Evolutionary conservation across 2,797 vertebrate genomes (phyloP).

Genomic region (Acipenser transmontanus): DNA sequence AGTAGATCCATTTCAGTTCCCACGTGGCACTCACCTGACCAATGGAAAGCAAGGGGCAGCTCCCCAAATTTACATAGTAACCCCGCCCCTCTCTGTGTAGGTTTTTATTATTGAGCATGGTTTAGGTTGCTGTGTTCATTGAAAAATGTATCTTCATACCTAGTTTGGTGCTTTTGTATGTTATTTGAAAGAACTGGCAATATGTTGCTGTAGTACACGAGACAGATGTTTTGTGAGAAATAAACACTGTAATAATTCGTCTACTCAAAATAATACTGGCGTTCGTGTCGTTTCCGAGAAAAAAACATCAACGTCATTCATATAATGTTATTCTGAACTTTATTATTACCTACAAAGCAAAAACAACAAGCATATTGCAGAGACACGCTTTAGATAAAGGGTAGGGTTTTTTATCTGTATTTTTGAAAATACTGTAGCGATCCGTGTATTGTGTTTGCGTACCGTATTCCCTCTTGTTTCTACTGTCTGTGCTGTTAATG

Average conservation of each 20-base stretch:
- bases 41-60: conserved; percentile 42
- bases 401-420: too few relatives aligned
- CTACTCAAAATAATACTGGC: neutral
- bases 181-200: too few relatives aligned
- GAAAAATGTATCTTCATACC: neutral
- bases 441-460: too few relatives aligned
- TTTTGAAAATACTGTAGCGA: too few relatives aligned
- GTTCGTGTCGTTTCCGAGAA: neutral
- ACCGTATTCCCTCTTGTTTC: too few relatives aligned
- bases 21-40: conserved; percentile 54
- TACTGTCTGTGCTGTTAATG: too few relatives aligned
- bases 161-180: too few relatives aligned
- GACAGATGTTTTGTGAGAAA: too few relatives aligned
- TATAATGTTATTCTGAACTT: neutral
- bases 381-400: too few relatives aligned
- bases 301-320: neutral
- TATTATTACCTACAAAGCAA: neutral
- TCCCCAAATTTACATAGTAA: conserved; percentile 21
- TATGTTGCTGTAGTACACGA: too few relatives aligned
- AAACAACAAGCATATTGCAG: too few relatives aligned
- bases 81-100: neutral
- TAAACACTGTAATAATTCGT: neutral
- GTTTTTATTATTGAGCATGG: neutral
- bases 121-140: neutral
- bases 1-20: neutral